A percentile compares a stretch with the other conserved stretches of the same genome.
These are phyloP conservation scores for Platysternon megacephalum DNA, from an alignment of 2,113 vertebrate genomes.

Conservation along the genomic window DNA sequence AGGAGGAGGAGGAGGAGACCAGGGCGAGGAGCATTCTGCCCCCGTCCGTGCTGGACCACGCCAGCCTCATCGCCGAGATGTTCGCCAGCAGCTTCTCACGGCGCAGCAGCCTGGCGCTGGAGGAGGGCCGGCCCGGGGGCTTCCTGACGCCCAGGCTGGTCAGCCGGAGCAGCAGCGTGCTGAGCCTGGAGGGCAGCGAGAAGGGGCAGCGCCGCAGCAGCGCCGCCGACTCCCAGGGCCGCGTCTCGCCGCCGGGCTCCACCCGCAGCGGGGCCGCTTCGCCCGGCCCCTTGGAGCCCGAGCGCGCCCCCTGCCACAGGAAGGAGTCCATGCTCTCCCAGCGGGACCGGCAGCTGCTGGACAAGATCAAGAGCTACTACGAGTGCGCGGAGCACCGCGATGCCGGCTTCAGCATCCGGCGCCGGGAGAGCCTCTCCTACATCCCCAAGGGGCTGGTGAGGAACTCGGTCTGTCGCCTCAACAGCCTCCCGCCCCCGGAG, in stretches of 20 bases:
- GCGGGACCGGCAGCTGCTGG: slow-evolving; percentile 88
- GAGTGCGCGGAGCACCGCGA: slow-evolving; percentile 89
- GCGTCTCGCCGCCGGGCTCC: neutral
- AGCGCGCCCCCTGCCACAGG: slow-evolving; percentile 55
- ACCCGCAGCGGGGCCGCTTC: neutral
- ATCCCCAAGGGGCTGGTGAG: slow-evolving; percentile 94
- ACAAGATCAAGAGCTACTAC: slow-evolving; percentile 93
- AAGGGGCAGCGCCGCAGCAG: slow-evolving; percentile 34
- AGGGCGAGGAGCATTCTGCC: slow-evolving; percentile 82
- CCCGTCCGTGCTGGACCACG: slow-evolving; percentile 87
- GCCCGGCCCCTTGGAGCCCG: slow-evolving; percentile 38
- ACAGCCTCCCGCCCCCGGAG: slow-evolving; percentile 73
- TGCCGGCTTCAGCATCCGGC: slow-evolving; percentile 85
- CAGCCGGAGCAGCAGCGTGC: slow-evolving; percentile 80
- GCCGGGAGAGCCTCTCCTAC: slow-evolving; percentile 93
- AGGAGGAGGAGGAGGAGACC: slow-evolving; percentile 78
- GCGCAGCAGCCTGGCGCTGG: slow-evolving; percentile 84
- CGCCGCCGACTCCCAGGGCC: slow-evolving; percentile 23
- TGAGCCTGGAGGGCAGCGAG: slow-evolving; percentile 82
- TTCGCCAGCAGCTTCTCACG: slow-evolving; percentile 83
- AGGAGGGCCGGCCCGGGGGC: slow-evolving; percentile 76
- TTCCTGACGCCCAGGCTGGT: slow-evolving; percentile 71
- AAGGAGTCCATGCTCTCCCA: slow-evolving; percentile 87
- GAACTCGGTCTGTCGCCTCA: slow-evolving; percentile 87
- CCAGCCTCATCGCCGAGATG: slow-evolving; percentile 85